Percentiles rank a stretch among this genome's conserved stretches.
Conservation (phyloP, 2,113 vertebrate species). For the Orientallactaga bullata region DNA sequence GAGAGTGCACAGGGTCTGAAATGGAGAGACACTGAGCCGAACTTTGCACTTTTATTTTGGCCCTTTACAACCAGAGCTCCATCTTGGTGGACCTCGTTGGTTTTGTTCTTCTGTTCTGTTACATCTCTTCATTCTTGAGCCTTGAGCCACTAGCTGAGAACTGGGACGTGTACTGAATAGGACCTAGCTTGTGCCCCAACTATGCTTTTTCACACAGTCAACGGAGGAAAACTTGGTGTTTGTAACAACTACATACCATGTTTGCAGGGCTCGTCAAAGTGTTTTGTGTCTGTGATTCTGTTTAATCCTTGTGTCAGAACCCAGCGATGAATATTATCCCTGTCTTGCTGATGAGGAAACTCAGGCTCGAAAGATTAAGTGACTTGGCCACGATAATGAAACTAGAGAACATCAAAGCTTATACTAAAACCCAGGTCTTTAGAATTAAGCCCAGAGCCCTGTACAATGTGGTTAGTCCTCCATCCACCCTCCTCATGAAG, state of each 20-base stretch:
- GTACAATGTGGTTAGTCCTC: background rate
- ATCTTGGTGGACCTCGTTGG: background rate
- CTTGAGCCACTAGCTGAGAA: background rate
- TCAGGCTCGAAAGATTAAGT: background rate
- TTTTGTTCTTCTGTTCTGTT: background rate
- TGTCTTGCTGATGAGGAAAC: background rate
- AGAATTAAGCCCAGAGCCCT: background rate
- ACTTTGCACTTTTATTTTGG: background rate
- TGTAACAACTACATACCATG: background rate
- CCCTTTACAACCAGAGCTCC: background rate
- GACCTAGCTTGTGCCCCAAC: background rate
- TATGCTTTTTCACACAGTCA: background rate
- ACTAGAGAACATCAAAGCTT: background rate
- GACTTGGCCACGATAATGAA: background rate
- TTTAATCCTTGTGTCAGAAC: background rate
- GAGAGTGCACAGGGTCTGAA: background rate
- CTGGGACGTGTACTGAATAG: background rate
- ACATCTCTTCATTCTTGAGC: background rate
- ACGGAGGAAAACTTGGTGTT: background rate
- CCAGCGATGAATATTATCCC: background rate
- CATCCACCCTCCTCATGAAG: background rate
- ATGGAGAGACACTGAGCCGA: background rate
- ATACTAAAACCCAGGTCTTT: background rate
- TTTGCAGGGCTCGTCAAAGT: background rate
- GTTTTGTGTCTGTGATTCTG: background rate